phyloP scores from a whole-genome alignment of 2,113 vertebrate species.

The Leptobrachium leishanense region DNA sequence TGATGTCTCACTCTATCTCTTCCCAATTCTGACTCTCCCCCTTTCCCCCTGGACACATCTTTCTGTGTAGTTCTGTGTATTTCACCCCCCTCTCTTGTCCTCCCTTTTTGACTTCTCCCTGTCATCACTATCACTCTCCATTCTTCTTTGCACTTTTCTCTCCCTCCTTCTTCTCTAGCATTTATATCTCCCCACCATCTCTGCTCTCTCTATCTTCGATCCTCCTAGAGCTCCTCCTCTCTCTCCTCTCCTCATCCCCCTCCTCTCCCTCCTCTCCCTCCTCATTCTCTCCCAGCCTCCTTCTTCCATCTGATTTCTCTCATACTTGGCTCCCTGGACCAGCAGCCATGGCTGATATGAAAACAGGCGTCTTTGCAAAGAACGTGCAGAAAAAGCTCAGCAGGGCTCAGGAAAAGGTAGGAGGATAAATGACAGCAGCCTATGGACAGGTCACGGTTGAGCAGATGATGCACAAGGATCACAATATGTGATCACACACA shows the following conservation, averaged over 20 bases:
- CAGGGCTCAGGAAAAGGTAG: constrained; percentile 94
- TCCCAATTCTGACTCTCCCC: no score
- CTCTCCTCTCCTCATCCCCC: constrained; percentile 25
- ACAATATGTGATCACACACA: background rate
- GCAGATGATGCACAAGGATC: background rate
- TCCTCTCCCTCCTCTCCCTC: constrained; percentile 43
- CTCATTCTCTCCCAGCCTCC: constrained; percentile 52
- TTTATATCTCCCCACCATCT: no score
- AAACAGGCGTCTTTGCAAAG: constrained; percentile 94
- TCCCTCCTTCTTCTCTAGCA: no score
- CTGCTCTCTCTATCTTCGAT: background rate
- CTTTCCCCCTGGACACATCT: no score
- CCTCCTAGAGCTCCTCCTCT: constrained; percentile 9
- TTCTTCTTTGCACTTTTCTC: no score
- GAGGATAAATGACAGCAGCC: background rate
- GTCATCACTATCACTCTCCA: no score
- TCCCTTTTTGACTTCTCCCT: no score
- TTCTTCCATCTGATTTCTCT: constrained; percentile 53
- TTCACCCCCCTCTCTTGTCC: no score
- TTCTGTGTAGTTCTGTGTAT: no score
- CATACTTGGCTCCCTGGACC: constrained; percentile 52
- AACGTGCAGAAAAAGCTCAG: constrained; percentile 93
- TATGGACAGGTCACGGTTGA: background rate
- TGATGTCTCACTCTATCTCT: no score
- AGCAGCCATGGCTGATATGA: constrained; percentile 93